phyloP scores from a whole-genome alignment of 1,140 invertebrate species.

The Stegodyphus mimosarum region DNA sequence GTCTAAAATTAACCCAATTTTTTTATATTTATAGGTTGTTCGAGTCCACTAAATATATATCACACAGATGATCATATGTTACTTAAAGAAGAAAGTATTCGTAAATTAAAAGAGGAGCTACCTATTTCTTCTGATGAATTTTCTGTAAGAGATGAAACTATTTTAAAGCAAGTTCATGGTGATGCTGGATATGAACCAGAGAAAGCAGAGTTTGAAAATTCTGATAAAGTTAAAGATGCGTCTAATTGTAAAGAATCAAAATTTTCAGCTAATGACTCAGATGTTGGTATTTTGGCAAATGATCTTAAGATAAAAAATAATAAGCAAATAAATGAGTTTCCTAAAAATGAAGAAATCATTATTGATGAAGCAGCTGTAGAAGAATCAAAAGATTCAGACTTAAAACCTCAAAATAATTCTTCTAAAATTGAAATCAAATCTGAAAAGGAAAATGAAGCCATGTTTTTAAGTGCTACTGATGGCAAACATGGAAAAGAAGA shows the following conservation, averaged over 20 bases:
- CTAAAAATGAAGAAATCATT: conserved; percentile 40
- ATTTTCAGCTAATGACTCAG: too few species aligned
- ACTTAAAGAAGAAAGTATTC: conserved; percentile 38
- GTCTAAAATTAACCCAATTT: background rate
- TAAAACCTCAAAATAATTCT: too few species aligned
- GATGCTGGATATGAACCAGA: conserved; percentile 8
- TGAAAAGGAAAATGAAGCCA: background rate
- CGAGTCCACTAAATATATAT: conserved; percentile 56
- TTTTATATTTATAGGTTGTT: conserved; percentile 31
- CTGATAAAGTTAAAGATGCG: background rate
- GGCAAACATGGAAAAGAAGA: background rate
- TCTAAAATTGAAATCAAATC: conserved; percentile 33
- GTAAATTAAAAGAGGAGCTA: conserved; percentile 41
- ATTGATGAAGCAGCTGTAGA: conserved; percentile 49
- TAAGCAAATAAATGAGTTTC: background rate
- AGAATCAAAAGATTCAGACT: background rate
- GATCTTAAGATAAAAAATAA: background rate
- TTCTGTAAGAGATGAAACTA: conserved; percentile 57
- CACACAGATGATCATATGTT: conserved; percentile 33
- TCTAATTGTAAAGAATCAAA: too few species aligned
- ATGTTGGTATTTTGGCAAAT: too few species aligned
- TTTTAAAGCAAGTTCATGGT: conserved; percentile 61
- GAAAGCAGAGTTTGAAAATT: background rate
- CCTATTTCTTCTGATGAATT: conserved; percentile 40
- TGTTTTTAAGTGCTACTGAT: background rate